These are phyloP conservation scores for Centrocercus urophasianus DNA, from an alignment of 2,113 vertebrate species.

Conservation along the genomic window DNA sequence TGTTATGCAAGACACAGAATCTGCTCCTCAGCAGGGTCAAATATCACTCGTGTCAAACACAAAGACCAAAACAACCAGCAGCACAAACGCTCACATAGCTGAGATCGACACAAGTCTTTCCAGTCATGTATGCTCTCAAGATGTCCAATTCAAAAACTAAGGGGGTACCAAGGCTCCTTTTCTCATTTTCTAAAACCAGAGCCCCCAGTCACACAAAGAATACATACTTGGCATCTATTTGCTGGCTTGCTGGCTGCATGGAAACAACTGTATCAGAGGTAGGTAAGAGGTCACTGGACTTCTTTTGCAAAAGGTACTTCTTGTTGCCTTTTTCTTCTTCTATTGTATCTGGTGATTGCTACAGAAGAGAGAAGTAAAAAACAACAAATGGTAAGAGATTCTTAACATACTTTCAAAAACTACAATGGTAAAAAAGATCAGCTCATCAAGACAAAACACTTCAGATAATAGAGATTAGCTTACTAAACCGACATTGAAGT, in stretches of 20 bases:
- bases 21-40: not conserved
- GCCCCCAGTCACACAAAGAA: not conserved
- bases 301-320: constrained; percentile 77
- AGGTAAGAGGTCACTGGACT: constrained; percentile 65
- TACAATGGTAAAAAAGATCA: not conserved
- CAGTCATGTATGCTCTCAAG: not conserved
- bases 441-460: not conserved
- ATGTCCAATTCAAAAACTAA: not conserved
- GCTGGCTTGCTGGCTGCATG: constrained; percentile 67
- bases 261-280: constrained; percentile 24
- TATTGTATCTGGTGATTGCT: constrained; percentile 38
- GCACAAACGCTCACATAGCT: not conserved
- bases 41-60: not conserved
- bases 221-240: constrained; percentile 86
- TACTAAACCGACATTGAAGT: not conserved
- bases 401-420: not conserved
- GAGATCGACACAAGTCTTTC: not conserved
- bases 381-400: not conserved
- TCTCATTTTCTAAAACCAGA: not conserved
- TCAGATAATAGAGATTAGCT: not conserved
- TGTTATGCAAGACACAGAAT: not conserved
- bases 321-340: constrained; percentile 67
- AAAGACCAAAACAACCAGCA: not conserved
- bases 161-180: not conserved
- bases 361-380: not conserved